Evolutionary conservation across 2,888 invertebrate species (phyloP).

Genomic region (Palloptera scutellata): DNA sequence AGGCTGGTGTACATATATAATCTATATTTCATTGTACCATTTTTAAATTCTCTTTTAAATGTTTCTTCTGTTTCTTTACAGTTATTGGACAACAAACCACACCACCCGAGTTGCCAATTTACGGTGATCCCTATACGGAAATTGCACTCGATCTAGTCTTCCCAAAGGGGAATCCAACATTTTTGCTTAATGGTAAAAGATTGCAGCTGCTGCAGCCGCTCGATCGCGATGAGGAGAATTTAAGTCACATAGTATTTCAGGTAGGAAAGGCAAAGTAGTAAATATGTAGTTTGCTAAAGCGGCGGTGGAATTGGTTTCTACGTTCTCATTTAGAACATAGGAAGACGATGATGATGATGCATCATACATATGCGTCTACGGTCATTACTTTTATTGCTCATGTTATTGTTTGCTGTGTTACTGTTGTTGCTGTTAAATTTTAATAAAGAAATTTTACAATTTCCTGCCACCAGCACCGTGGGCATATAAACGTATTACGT

Average conservation of each 20-base stretch:
- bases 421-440: neutral
- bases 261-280: too few species aligned
- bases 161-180: conserved; percentile 80
- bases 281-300: too few species aligned
- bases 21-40: neutral
- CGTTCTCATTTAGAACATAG: neutral
- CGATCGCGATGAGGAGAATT: conserved; percentile 84
- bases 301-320: neutral
- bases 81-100: conserved; percentile 84
- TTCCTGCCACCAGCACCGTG: conserved; percentile 23
- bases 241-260: conserved; percentile 89
- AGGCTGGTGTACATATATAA: too few species aligned
- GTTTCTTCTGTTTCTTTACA: conserved; percentile 64
- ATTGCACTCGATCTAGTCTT: conserved; percentile 81
- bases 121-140: conserved; percentile 81
- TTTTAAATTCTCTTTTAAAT: neutral
- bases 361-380: neutral
- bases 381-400: neutral
- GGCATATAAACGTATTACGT: neutral
- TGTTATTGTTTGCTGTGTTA: neutral
- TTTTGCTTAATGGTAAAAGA: conserved; percentile 83
- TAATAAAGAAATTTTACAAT: conserved; percentile 38
- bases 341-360: neutral
- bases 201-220: conserved; percentile 81
- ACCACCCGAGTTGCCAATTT: conserved; percentile 82